A percentile compares a stretch with the other conserved stretches of the same genome.
Evolutionary conservation across 2,113 vertebrate species (phyloP).

Genomic region (Corythoichthys intestinalis): DNA sequence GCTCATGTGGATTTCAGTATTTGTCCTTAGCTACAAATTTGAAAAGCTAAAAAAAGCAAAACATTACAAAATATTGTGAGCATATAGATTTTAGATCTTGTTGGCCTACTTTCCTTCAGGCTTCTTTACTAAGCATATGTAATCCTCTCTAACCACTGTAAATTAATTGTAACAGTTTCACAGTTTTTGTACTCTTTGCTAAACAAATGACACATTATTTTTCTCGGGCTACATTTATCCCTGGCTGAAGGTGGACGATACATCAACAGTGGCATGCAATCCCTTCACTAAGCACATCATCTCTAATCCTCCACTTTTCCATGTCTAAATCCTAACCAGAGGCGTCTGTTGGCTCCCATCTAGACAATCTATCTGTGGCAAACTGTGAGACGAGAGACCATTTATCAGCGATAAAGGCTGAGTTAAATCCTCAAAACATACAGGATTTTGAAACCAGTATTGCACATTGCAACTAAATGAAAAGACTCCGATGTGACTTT

Average conservation of each 20-base stretch:
- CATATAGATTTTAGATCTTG: constrained; percentile 4
- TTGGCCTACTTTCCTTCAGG: constrained; percentile 8
- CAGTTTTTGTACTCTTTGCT: constrained; percentile 6
- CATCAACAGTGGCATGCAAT: constrained; percentile 30
- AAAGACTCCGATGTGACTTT: constrained; percentile 10
- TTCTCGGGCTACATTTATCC: constrained; percentile 8
- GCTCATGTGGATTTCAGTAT: not conserved
- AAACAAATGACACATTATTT: constrained; percentile 6
- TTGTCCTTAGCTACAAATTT: not conserved
- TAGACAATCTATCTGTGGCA: constrained; percentile 40
- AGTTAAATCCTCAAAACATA: constrained; percentile 51
- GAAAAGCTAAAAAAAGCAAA: not conserved
- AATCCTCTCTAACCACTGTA: constrained; percentile 40
- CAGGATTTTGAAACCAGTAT: constrained; percentile 40
- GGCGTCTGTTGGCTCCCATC: constrained; percentile 37
- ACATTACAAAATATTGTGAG: constrained; percentile 1
- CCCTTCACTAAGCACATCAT: constrained; percentile 36
- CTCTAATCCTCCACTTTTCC: constrained; percentile 52
- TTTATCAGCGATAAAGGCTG: constrained; percentile 48
- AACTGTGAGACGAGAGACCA: constrained; percentile 47
- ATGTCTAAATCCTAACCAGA: constrained; percentile 50
- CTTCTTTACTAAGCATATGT: constrained; percentile 23
- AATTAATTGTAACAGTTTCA: constrained; percentile 37
- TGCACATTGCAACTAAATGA: constrained; percentile 28
- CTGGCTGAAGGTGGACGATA: constrained; percentile 40